Conservation (phyloP, 1,140 invertebrate genomes). For the Antheraea mylitta region DNA sequence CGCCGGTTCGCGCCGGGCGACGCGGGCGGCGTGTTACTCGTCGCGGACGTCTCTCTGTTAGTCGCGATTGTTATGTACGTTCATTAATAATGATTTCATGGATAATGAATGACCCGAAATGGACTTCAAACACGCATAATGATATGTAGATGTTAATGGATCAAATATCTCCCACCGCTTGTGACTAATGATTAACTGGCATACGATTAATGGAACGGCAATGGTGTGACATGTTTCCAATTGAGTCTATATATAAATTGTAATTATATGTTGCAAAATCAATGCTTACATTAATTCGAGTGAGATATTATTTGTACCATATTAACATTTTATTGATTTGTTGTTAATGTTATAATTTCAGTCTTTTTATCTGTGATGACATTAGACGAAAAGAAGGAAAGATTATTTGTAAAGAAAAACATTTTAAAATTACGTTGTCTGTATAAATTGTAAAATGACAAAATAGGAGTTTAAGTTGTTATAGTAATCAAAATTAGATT, state of each 20-base stretch:
- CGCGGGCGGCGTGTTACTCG: constrained; percentile 81
- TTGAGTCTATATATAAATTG: neutral
- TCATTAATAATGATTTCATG: neutral
- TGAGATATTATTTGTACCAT: too few relatives aligned
- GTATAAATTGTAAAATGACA: too few relatives aligned
- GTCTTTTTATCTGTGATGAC: too few relatives aligned
- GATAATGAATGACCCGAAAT: neutral
- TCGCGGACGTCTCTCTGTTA: constrained; percentile 76
- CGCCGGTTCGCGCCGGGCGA: constrained; percentile 84
- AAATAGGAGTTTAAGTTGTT: too few relatives aligned
- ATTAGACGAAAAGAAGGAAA: too few relatives aligned
- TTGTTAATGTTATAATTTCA: too few relatives aligned
- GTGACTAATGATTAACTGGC: neutral
- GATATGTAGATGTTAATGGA: neutral
- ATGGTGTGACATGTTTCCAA: neutral
- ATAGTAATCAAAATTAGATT: too few relatives aligned
- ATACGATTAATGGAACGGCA: neutral
- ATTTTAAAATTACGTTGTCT: too few relatives aligned
- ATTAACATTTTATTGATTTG: too few relatives aligned
- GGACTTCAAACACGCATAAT: neutral
- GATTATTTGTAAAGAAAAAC: too few relatives aligned
- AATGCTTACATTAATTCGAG: too few relatives aligned
- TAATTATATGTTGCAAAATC: too few relatives aligned
- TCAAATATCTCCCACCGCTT: neutral
- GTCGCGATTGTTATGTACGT: constrained; percentile 18